phyloP scores from a whole-genome alignment of 2,113 vertebrate genomes.

The Channa maculata region DNA sequence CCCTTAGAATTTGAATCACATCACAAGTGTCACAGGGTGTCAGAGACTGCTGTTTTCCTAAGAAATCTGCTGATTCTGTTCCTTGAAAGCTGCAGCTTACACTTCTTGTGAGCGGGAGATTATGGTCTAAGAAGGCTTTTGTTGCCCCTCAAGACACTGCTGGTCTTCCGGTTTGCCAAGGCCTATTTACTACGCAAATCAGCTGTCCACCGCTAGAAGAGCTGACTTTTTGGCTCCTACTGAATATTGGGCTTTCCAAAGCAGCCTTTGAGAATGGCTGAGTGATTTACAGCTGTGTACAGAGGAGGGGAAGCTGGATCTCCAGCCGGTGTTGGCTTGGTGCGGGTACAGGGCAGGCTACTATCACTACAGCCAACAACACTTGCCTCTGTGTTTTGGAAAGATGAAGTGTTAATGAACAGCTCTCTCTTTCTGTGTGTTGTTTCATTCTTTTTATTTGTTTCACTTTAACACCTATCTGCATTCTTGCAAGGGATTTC shows the following conservation, averaged over 20 bases:
- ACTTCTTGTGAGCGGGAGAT: conserved; percentile 66
- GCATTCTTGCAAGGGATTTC: too few relatives aligned
- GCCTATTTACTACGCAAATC: conserved; percentile 69
- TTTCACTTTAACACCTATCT: neutral
- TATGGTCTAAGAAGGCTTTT: conserved; percentile 59
- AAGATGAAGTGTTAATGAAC: conserved; percentile 3
- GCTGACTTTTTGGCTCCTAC: conserved; percentile 74
- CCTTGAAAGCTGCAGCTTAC: conserved; percentile 69
- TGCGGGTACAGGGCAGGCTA: conserved; percentile 11
- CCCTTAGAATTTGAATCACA: conserved; percentile 3
- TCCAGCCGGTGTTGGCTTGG: conserved; percentile 64
- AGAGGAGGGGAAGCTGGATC: conserved; percentile 43
- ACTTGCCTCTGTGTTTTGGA: conserved; percentile 30
- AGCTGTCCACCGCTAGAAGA: conserved; percentile 75
- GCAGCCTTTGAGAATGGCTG: conserved; percentile 44
- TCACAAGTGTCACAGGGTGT: conserved; percentile 43
- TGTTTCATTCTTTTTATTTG: too few relatives aligned
- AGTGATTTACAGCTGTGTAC: conserved; percentile 65
- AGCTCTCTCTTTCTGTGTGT: conserved; percentile 24
- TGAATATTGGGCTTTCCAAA: conserved; percentile 51
- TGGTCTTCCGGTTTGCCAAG: conserved; percentile 59
- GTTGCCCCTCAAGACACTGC: conserved; percentile 56
- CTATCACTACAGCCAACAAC: conserved; percentile 31
- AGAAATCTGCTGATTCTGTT: conserved; percentile 68
- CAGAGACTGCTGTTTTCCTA: conserved; percentile 42